phyloP scores from a whole-genome alignment of 2,797 vertebrate genomes.

The Megalops cyprinoides region DNA sequence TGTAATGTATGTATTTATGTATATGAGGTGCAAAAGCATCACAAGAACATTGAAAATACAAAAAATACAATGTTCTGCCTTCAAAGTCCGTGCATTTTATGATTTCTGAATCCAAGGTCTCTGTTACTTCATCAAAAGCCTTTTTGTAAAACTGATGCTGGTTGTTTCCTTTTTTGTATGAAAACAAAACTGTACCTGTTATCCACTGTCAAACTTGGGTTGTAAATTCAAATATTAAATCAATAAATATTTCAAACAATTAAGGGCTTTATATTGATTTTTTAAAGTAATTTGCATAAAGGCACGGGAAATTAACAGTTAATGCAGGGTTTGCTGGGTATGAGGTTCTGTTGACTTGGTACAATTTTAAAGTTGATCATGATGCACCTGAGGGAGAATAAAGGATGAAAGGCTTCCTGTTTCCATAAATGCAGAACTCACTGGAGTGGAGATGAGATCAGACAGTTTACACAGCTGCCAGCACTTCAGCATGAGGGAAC shows the following conservation, averaged over 20 bases:
- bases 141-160: slow-evolving; percentile 80
- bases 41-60: slow-evolving; percentile 10
- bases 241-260: slow-evolving; percentile 75
- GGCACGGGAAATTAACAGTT: not conserved
- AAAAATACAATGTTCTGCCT: slow-evolving; percentile 44
- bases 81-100: slow-evolving; percentile 44
- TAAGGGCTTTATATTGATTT: slow-evolving; percentile 14
- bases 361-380: no score
- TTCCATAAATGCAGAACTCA: no score
- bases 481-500: no score
- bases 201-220: slow-evolving; percentile 79
- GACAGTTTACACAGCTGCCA: no score
- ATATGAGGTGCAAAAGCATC: slow-evolving; percentile 30
- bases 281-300: not conserved
- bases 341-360: not conserved
- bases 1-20: slow-evolving; percentile 51
- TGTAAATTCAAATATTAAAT: slow-evolving; percentile 81
- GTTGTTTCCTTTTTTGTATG: slow-evolving; percentile 61
- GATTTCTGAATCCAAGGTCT: slow-evolving; percentile 62
- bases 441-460: no score
- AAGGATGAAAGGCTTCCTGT: no score
- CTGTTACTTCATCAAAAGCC: slow-evolving; percentile 66
- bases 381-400: no score
- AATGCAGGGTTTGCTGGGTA: not conserved
- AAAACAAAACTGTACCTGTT: slow-evolving; percentile 75